phyloP scores from a whole-genome alignment of 1,140 invertebrate species.

The Stegodyphus mimosarum region DNA sequence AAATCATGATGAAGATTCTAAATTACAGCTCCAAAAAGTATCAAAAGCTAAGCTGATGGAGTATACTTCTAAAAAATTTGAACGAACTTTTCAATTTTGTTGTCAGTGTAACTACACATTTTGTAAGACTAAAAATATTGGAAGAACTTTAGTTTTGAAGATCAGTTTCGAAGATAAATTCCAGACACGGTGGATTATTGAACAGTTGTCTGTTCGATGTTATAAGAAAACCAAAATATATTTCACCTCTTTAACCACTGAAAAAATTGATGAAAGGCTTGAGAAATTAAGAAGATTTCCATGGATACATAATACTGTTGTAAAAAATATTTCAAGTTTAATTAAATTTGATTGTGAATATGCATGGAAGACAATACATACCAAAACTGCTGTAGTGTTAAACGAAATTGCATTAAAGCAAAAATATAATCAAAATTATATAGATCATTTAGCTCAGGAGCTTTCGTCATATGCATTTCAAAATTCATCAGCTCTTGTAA shows the following conservation, averaged over 20 bases:
- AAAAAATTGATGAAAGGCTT: not conserved
- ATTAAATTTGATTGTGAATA: slow-evolving; percentile 52
- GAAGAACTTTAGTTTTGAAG: slow-evolving; percentile 41
- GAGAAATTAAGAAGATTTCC: not conserved
- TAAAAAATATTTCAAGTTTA: not conserved
- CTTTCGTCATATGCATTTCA: not conserved
- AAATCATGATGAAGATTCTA: not conserved
- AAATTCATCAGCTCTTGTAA: slow-evolving; percentile 35
- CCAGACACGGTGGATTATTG: slow-evolving; percentile 23
- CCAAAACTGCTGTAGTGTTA: not conserved
- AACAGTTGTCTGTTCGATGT: slow-evolving; percentile 24
- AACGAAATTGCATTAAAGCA: slow-evolving; percentile 23
- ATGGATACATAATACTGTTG: not conserved
- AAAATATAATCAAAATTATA: not conserved
- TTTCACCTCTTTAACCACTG: slow-evolving; percentile 14
- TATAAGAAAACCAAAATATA: slow-evolving; percentile 33
- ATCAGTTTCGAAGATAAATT: slow-evolving; percentile 43
- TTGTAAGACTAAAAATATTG: slow-evolving; percentile 13
- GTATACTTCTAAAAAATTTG: slow-evolving; percentile 15
- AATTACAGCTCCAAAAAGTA: not conserved
- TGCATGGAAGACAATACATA: slow-evolving; percentile 41
- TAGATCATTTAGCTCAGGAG: not conserved
- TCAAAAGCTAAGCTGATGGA: slow-evolving; percentile 29
- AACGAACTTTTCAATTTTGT: slow-evolving; percentile 35
- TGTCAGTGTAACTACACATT: slow-evolving; percentile 47